phyloP scores from a whole-genome alignment of 2,888 invertebrate species.

The Calliscelio sp. region DNA sequence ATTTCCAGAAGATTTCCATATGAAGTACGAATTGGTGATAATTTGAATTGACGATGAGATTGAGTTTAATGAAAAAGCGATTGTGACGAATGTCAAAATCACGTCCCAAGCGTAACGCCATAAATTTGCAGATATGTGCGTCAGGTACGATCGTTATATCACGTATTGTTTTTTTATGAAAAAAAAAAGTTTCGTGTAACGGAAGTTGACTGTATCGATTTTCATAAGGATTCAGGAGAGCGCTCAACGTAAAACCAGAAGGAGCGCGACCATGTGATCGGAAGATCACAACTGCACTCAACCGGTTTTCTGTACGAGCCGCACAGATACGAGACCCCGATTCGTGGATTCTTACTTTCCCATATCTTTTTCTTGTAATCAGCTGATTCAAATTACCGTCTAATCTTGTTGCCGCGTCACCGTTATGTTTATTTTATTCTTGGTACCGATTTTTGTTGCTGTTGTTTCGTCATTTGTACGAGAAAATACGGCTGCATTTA shows the following conservation, averaged over 20 bases:
- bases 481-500: slow-evolving; percentile 1
- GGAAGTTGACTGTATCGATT: slow-evolving; percentile 61
- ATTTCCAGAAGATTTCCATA: no score
- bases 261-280: slow-evolving; percentile 49
- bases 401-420: slow-evolving; percentile 33
- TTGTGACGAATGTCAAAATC: neutral
- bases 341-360: slow-evolving; percentile 54
- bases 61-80: neutral
- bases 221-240: slow-evolving; percentile 41
- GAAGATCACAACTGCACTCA: slow-evolving; percentile 44
- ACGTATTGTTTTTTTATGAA: neutral
- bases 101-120: slow-evolving; percentile 14
- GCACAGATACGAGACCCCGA: slow-evolving; percentile 37
- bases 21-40: no score
- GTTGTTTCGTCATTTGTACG: slow-evolving; percentile 1
- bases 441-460: neutral
- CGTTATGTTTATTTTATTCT: slow-evolving; percentile 36
- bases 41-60: neutral
- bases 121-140: slow-evolving; percentile 7
- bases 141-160: slow-evolving; percentile 21
- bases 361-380: slow-evolving; percentile 57
- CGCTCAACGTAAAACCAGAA: slow-evolving; percentile 61
- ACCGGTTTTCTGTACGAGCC: slow-evolving; percentile 56
- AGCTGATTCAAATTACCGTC: slow-evolving; percentile 55
- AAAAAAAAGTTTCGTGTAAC: slow-evolving; percentile 56